Conservation (phyloP, 2,113 vertebrate genomes). For the Platysteira castanea region DNA sequence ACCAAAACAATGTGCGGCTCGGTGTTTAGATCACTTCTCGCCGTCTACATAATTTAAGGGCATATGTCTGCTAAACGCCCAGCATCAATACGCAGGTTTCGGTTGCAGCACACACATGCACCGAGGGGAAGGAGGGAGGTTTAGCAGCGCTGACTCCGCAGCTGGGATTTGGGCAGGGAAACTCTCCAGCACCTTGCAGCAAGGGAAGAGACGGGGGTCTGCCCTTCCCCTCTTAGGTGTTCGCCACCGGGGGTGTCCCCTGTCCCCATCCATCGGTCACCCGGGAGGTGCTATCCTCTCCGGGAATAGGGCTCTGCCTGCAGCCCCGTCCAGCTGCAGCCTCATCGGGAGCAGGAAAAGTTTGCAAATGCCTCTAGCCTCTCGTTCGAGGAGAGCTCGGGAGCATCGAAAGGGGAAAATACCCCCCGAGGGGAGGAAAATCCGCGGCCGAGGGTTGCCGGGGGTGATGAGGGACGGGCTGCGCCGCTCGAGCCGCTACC, state of each 20-base stretch:
- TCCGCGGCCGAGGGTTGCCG: background rate
- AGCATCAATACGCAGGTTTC: conserved; percentile 35
- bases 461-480: background rate
- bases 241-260: background rate
- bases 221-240: background rate
- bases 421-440: background rate
- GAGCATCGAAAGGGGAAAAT: background rate
- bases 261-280: background rate
- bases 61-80: conserved; percentile 25
- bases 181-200: background rate
- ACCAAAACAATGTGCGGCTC: conserved; percentile 43
- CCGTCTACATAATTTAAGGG: conserved; percentile 59
- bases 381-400: background rate
- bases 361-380: conserved; percentile 36
- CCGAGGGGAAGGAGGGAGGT: background rate
- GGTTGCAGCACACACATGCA: background rate
- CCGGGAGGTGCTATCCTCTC: background rate
- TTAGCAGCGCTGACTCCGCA: background rate
- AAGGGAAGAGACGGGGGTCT: background rate
- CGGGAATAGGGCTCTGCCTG: background rate
- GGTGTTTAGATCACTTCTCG: conserved; percentile 54
- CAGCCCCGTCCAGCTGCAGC: background rate
- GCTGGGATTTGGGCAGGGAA: background rate
- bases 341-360: conserved; percentile 17
- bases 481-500: background rate